A percentile compares a stretch with the other conserved stretches of the same genome.
These are phyloP conservation scores for Galerucella pusilla DNA, from an alignment of 2,888 invertebrate genomes.

Conservation along the genomic window DNA sequence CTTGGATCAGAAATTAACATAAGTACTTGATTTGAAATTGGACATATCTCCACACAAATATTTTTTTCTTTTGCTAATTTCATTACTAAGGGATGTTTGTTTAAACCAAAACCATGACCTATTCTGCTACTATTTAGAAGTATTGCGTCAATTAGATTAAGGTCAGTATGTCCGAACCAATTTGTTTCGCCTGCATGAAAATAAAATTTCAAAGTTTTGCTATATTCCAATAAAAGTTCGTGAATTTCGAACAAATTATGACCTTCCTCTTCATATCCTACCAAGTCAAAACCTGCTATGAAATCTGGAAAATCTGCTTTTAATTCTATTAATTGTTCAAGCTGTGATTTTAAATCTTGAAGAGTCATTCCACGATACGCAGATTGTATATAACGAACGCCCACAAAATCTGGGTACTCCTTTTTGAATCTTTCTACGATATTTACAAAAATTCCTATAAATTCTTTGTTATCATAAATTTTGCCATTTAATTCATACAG, in stretches of 20 bases:
- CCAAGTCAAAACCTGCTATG: slow-evolving; percentile 83
- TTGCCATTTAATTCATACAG: slow-evolving; percentile 71
- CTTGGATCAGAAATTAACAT: slow-evolving; percentile 77
- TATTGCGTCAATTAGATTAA: slow-evolving; percentile 82
- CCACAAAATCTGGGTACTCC: slow-evolving; percentile 70
- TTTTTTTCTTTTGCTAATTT: slow-evolving; percentile 70
- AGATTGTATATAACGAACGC: slow-evolving; percentile 72
- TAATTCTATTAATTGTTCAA: slow-evolving; percentile 58
- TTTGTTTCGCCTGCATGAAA: slow-evolving; percentile 88
- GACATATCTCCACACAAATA: slow-evolving; percentile 81
- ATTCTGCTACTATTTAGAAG: slow-evolving; percentile 79
- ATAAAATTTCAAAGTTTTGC: slow-evolving; percentile 71
- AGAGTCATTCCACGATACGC: slow-evolving; percentile 68
- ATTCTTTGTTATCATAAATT: slow-evolving; percentile 64
- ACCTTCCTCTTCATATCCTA: slow-evolving; percentile 82
- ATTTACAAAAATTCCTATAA: slow-evolving; percentile 66
- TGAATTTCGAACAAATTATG: slow-evolving; percentile 72
- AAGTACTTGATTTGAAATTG: slow-evolving; percentile 81
- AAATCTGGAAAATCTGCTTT: slow-evolving; percentile 71
- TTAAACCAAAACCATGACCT: slow-evolving; percentile 81
- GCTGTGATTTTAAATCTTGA: slow-evolving; percentile 52
- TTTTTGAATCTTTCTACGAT: slow-evolving; percentile 68
- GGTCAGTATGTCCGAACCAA: slow-evolving; percentile 75
- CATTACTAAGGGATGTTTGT: slow-evolving; percentile 78
- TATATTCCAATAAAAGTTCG: slow-evolving; percentile 66